phyloP scores from a whole-genome alignment of 1,140 invertebrate genomes.

The Neotoxoptera formosana region DNA sequence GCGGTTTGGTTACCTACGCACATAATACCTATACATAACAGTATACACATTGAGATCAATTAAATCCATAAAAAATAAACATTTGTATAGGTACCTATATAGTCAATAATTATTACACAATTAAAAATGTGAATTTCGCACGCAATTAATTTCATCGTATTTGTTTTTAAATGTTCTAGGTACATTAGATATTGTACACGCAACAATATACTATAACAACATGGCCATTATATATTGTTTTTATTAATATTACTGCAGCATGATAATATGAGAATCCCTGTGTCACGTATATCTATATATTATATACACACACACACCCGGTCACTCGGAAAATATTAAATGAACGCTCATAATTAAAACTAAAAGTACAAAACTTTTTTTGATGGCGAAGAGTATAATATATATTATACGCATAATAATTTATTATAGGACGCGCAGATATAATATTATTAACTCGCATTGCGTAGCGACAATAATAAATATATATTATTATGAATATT shows the following conservation, averaged over 20 bases:
- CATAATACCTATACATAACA: background rate
- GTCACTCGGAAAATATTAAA: background rate
- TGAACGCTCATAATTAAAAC: slow-evolving; percentile 1
- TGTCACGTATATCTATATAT: background rate
- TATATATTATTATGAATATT: background rate
- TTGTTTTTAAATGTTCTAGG: too few relatives aligned
- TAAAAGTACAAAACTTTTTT: slow-evolving; percentile 22
- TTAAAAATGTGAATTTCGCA: background rate
- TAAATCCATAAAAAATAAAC: background rate
- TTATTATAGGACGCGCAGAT: background rate
- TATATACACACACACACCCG: background rate
- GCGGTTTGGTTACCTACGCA: fast-evolving
- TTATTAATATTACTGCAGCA: background rate
- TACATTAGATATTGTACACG: background rate
- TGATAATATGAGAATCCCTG: background rate
- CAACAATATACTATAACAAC: background rate
- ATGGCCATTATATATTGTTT: slow-evolving; percentile 17
- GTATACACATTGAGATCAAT: background rate
- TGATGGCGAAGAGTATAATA: background rate
- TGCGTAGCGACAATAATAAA: background rate
- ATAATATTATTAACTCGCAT: background rate
- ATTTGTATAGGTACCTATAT: background rate
- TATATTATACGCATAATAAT: background rate
- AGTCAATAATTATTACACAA: background rate
- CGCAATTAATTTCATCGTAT: background rate